These are phyloP conservation scores for Drosophila repleta DNA, from an alignment of 1,140 invertebrate species.

Conservation along the genomic window DNA sequence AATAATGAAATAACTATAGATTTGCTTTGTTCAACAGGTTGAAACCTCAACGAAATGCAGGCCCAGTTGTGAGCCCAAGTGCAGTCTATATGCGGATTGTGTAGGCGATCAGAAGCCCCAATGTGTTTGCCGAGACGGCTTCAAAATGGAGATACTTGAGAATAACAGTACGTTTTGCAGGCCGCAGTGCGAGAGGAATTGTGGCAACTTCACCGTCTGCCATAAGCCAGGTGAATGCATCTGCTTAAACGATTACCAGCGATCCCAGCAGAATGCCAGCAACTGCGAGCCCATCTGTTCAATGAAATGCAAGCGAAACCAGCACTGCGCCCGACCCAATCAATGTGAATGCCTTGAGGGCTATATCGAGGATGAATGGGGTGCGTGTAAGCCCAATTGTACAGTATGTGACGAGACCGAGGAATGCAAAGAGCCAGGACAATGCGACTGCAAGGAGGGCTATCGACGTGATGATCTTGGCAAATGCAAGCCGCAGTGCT, in stretches of 20 bases:
- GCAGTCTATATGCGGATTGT: conserved; percentile 11
- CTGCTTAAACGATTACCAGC: background rate
- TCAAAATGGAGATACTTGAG: background rate
- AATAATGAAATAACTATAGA: no score
- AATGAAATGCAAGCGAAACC: background rate
- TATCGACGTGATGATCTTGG: no score
- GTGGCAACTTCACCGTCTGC: conserved; percentile 4
- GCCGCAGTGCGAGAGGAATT: background rate
- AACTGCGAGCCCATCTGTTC: conserved; percentile 17
- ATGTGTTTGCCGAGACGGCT: conserved; percentile 6
- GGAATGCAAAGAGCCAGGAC: conserved; percentile 32
- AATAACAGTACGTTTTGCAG: background rate
- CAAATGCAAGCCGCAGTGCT: no score
- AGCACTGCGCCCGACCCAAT: background rate
- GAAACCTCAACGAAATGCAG: no score
- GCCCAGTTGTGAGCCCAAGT: background rate
- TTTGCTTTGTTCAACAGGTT: no score
- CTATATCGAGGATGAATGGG: background rate
- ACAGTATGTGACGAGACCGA: conserved; percentile 84
- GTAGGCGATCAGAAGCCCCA: background rate
- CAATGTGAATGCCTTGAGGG: background rate
- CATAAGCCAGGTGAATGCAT: background rate
- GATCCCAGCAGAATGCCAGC: background rate
- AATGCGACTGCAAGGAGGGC: no score
- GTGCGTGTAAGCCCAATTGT: conserved; percentile 6